Conservation (phyloP, 2,888 invertebrate species). For the Neelides folsomi region DNA sequence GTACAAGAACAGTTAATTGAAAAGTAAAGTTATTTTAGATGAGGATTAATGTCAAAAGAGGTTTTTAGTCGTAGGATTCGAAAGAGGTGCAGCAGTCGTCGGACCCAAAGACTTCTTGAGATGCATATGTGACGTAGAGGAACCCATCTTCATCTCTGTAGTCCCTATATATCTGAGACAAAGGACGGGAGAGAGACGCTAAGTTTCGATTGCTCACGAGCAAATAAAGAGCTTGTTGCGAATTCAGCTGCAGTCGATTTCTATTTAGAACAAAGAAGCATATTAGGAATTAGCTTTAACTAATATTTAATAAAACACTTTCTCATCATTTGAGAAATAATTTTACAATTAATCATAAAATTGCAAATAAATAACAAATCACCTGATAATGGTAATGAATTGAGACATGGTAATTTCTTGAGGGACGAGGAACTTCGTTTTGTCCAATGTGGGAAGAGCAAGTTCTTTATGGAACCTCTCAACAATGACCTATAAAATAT, state of each 20-base stretch:
- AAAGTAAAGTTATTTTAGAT: too few relatives aligned
- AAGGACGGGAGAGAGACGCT: conserved; percentile 63
- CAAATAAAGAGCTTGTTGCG: conserved; percentile 63
- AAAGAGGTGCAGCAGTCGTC: conserved; percentile 16
- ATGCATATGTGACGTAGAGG: conserved; percentile 75
- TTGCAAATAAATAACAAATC: conserved; percentile 17
- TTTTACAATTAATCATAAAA: background rate
- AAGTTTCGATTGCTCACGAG: conserved; percentile 70
- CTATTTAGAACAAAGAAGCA: conserved; percentile 35
- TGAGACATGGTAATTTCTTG: conserved; percentile 81
- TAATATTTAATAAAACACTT: background rate
- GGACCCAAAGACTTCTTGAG: conserved; percentile 73
- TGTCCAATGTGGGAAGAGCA: conserved; percentile 60
- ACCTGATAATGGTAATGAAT: conserved; percentile 74
- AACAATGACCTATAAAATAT: conserved; percentile 54
- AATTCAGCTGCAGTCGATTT: conserved; percentile 48
- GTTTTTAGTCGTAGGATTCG: too few relatives aligned
- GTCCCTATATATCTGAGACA: conserved; percentile 65
- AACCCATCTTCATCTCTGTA: conserved; percentile 71
- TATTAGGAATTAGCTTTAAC: background rate
- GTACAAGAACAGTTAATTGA: too few relatives aligned
- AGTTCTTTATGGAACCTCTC: conserved; percentile 67
- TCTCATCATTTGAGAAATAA: background rate
- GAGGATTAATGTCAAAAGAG: too few relatives aligned
- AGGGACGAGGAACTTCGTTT: conserved; percentile 75